These are phyloP conservation scores for Casuarius casuarius DNA, from an alignment of 2,113 vertebrate species.

Conservation along the genomic window DNA sequence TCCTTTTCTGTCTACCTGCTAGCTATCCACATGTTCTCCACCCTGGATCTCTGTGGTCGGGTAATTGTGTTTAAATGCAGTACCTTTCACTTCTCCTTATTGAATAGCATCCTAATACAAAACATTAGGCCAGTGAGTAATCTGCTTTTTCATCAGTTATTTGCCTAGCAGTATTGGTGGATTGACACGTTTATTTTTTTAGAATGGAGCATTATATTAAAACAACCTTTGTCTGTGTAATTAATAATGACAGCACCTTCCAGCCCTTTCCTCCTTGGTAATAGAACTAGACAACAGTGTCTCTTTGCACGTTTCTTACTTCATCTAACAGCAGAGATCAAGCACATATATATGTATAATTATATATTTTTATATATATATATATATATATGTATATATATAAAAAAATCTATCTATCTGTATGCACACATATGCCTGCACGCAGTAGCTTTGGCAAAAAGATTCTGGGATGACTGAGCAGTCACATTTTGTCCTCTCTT, in stretches of 20 bases:
- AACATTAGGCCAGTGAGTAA: not conserved
- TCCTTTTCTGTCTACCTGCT: not conserved
- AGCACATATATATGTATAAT: not conserved
- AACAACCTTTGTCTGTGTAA: not conserved
- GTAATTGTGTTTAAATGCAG: not conserved
- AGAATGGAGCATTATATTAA: not conserved
- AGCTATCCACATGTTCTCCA: not conserved
- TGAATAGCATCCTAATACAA: not conserved
- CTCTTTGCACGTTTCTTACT: not conserved
- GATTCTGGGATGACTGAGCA: not conserved
- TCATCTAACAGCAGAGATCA: not conserved
- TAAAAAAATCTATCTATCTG: not conserved
- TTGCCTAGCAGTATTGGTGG: not conserved
- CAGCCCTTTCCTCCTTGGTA: not conserved
- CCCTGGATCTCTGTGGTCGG: not conserved
- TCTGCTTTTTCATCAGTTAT: constrained; percentile 8
- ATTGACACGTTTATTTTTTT: not conserved
- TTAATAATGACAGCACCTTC: constrained; percentile 10
- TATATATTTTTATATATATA: not conserved
- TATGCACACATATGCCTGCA: not conserved
- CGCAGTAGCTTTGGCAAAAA: not conserved
- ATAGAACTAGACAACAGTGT: not conserved
- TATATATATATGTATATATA: not conserved
- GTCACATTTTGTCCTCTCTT: not conserved
- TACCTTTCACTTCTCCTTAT: not conserved